These are phyloP conservation scores for Drosophila arawakana DNA, from an alignment of 1,140 invertebrate genomes.

Conservation along the genomic window DNA sequence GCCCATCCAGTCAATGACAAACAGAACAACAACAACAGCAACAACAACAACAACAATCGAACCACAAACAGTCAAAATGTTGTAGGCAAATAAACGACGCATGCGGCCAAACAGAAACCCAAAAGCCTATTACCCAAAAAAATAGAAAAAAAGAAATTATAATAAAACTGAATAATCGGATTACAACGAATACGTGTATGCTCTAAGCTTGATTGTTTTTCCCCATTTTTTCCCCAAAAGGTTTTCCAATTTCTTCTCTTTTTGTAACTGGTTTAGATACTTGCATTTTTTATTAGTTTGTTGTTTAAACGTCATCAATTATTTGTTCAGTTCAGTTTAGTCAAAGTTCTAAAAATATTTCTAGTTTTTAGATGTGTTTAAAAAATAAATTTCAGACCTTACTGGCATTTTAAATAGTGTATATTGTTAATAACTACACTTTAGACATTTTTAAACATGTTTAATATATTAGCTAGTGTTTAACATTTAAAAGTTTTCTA, in stretches of 20 bases:
- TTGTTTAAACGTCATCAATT: slow-evolving; percentile 6
- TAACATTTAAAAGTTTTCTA: too few relatives aligned
- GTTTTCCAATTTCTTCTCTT: neutral
- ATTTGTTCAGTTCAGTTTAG: neutral
- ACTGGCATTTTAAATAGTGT: too few relatives aligned
- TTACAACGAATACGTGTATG: slow-evolving; percentile 24
- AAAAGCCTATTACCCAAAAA: slow-evolving; percentile 47
- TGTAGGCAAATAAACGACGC: slow-evolving; percentile 43
- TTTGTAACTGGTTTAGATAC: slow-evolving; percentile 4
- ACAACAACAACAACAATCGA: slow-evolving; percentile 9
- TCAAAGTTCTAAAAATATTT: too few relatives aligned
- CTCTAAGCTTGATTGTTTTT: slow-evolving; percentile 19
- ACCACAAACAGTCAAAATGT: slow-evolving; percentile 42
- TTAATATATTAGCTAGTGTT: too few relatives aligned
- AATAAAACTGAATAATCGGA: slow-evolving; percentile 13
- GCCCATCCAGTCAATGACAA: slow-evolving; percentile 29
- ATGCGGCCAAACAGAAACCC: slow-evolving; percentile 41
- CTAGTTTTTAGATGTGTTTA: too few relatives aligned
- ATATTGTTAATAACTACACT: too few relatives aligned
- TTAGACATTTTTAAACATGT: too few relatives aligned
- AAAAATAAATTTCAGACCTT: too few relatives aligned
- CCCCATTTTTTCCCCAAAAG: neutral
- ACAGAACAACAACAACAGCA: slow-evolving; percentile 24
- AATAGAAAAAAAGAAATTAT: neutral
- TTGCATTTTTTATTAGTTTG: slow-evolving; percentile 7